These are phyloP conservation scores for Anneissia japonica DNA, from an alignment of 35 echinoderm and acorn worm genomes.

Conservation along the genomic window DNA sequence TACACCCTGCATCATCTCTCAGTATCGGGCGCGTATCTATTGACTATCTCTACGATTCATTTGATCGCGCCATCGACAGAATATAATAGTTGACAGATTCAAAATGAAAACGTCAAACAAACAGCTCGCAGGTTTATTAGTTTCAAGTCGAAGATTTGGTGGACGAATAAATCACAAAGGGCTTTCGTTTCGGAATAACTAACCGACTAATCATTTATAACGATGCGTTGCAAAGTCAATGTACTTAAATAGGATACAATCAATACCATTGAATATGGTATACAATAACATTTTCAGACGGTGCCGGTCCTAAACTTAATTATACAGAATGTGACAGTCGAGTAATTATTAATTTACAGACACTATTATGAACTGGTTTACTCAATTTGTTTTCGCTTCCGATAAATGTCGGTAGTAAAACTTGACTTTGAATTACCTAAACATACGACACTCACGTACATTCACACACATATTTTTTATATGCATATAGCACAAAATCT, in stretches of 20 bases:
- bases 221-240: neutral
- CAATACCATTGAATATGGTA: neutral
- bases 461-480: no score
- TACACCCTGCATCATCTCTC: neutral
- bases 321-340: neutral
- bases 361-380: neutral
- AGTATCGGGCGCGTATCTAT: neutral
- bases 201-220: neutral
- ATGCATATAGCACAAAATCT: no score
- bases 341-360: neutral
- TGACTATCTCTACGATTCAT: neutral
- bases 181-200: neutral
- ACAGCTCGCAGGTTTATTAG: neutral
- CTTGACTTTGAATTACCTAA: no score
- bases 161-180: neutral
- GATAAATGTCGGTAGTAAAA: neutral
- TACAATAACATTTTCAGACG: neutral
- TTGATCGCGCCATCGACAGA: neutral
- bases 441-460: no score
- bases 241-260: neutral
- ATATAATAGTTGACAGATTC: neutral
- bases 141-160: constrained; percentile 1
- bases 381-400: neutral
- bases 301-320: neutral
- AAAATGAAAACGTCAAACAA: neutral